Evolutionary conservation across 2,113 vertebrate genomes (phyloP).

Genomic region (Ptilorrhoa leucosticta): DNA sequence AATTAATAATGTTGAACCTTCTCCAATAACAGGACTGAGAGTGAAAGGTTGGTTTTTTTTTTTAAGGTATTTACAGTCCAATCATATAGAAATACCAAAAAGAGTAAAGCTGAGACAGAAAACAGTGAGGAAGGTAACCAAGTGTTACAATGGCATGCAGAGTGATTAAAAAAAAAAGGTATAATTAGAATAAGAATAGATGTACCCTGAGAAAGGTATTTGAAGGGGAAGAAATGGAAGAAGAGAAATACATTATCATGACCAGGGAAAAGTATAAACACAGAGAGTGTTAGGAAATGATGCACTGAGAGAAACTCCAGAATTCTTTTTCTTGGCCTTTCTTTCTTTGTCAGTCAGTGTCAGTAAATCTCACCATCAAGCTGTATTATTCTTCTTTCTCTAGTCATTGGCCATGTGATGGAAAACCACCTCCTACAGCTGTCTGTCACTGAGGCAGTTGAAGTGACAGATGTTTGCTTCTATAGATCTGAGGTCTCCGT

Average conservation of each 20-base stretch:
- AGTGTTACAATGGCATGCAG: background rate
- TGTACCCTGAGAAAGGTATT: background rate
- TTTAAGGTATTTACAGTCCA: background rate
- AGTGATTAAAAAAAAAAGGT: background rate
- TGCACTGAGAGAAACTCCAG: rapidly evolving
- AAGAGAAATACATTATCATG: background rate
- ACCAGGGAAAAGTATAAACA: background rate
- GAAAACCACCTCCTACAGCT: background rate
- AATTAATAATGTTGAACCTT: background rate
- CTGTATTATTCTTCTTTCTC: background rate
- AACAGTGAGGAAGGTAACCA: background rate
- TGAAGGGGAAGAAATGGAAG: background rate
- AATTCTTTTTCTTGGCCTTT: background rate
- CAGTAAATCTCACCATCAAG: background rate
- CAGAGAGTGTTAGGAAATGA: background rate
- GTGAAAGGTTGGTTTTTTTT: background rate
- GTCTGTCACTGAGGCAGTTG: background rate
- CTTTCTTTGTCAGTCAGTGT: background rate
- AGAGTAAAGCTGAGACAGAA: background rate
- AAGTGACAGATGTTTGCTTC: background rate
- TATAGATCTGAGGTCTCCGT: background rate
- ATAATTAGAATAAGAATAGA: background rate
- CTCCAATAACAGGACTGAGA: background rate
- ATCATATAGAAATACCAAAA: background rate
- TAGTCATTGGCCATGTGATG: background rate